Percentiles rank a stretch among this genome's conserved stretches.
Evolutionary conservation across 2,113 vertebrate species (phyloP).

Genomic region (Oreochromis aureus): DNA sequence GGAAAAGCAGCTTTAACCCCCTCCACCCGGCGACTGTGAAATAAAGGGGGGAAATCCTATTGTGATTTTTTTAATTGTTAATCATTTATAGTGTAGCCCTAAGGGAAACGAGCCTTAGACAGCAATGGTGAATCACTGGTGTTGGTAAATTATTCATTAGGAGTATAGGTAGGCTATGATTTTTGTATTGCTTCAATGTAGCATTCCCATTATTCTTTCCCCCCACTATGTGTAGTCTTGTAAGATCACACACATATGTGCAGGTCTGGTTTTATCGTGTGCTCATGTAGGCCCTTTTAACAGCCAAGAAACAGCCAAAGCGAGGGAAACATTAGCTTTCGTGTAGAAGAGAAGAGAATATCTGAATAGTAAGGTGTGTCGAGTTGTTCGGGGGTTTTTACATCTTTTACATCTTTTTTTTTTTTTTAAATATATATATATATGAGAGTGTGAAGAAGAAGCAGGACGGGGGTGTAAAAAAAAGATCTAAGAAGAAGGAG

Average conservation of each 20-base stretch:
- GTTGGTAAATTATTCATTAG: conserved; percentile 57
- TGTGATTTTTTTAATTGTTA: not conserved
- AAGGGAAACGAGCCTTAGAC: conserved; percentile 50
- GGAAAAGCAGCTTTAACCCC: not conserved
- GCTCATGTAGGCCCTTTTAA: conserved; percentile 32
- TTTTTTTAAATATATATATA: not conserved
- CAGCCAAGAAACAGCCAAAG: conserved; percentile 3
- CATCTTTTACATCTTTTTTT: not conserved
- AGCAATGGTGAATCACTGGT: conserved; percentile 63
- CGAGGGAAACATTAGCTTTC: not conserved
- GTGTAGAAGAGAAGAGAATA: not conserved
- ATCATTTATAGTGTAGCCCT: conserved; percentile 49
- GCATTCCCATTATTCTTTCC: conserved; percentile 4
- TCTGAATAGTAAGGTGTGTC: not conserved
- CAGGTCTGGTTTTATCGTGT: not conserved
- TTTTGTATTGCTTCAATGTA: conserved; percentile 52
- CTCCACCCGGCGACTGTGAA: not conserved
- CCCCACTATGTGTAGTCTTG: not conserved
- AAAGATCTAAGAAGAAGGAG: not conserved
- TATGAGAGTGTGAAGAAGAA: not conserved
- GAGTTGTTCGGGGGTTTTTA: not conserved
- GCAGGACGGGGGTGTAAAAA: not conserved
- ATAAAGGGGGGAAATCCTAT: not conserved
- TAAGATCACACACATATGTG: not conserved
- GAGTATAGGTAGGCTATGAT: conserved; percentile 36